Evolutionary conservation across 1,140 invertebrate species (phyloP), one percentile per base, ranked within the genome.

Genomic region (Anastrepha obliqua): DNA sequence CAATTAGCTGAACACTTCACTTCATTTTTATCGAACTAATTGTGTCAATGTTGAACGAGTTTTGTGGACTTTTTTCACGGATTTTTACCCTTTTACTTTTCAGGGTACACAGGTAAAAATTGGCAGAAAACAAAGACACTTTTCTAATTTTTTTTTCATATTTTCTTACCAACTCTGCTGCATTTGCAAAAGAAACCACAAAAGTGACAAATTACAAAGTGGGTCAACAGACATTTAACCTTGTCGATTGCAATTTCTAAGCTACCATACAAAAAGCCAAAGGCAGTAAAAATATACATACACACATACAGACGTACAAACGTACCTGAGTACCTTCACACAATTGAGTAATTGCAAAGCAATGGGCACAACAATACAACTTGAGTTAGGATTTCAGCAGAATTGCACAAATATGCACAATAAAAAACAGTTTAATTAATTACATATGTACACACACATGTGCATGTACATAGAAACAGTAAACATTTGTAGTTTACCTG

Each of bases 161-260:
- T 42, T 67, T 67, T n/a, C 39, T 67, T 0, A 74, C 4, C 11
- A 55, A 74, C 44, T 74, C 39, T 47, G 15, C 42, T 17, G 42
- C 42, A 74, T 47, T 74, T 74, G 42, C 67, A 29, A 81, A 20
- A 51, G 74, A 20, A 81, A 58, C 74, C 74, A 1, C 42, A 81
- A n/a, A 81, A 81, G 74, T 81, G 74, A 81, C 47, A 81, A 81
- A 81, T 81, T 29, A 20, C 47, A 81, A 81, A 81, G 47, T 81
- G 47, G 47, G 74, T 55, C 74, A 81, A 81, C 47, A 58, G 47
- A 81, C 47, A 55, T 81, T 81, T 55, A 81, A 81, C 74, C 74
- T 81, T 81, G 74, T 81, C 47, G 47, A n/a, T 55, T 81, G 74
- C 51, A 81, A 81, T 81, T 81, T 55, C 47, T 55, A 55, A 55